These are phyloP conservation scores for Smutsia gigantea DNA, from an alignment of 2,797 vertebrate genomes.

Conservation along the genomic window DNA sequence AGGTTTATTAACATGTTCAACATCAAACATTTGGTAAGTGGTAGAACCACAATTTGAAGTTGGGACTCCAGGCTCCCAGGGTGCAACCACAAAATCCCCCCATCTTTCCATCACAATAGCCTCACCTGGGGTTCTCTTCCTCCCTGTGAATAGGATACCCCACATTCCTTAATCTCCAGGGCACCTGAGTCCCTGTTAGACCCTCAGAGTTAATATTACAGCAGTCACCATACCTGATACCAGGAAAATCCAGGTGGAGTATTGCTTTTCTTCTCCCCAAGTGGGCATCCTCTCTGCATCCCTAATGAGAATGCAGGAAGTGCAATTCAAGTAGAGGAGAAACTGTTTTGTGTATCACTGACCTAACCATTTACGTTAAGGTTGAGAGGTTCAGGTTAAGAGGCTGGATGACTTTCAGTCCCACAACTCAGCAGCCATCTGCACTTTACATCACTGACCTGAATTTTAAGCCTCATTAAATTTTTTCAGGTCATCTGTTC, in stretches of 20 bases:
- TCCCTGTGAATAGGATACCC: background rate
- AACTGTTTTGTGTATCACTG: constrained; percentile 41
- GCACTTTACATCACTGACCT: constrained; percentile 59
- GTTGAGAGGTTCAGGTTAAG: constrained; percentile 40
- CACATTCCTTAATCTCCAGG: background rate
- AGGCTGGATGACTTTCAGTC: constrained; percentile 25
- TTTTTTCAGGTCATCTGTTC: constrained; percentile 67
- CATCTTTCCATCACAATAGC: background rate
- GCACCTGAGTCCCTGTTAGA: background rate
- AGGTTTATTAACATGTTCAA: background rate
- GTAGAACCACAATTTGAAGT: background rate
- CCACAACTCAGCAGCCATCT: constrained; percentile 21
- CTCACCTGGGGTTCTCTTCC: background rate
- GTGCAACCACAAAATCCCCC: background rate
- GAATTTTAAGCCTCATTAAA: constrained; percentile 70
- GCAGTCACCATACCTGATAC: background rate
- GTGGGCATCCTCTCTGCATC: background rate
- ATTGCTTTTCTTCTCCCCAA: background rate
- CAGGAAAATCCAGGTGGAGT: background rate
- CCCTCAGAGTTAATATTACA: background rate
- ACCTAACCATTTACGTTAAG: constrained; percentile 55
- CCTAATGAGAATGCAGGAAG: background rate
- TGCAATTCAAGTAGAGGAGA: constrained; percentile 33
- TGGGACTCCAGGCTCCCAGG: background rate
- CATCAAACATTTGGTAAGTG: background rate